Evolutionary conservation across 2,797 vertebrate species (phyloP).

Genomic region (Nothura maculosa): DNA sequence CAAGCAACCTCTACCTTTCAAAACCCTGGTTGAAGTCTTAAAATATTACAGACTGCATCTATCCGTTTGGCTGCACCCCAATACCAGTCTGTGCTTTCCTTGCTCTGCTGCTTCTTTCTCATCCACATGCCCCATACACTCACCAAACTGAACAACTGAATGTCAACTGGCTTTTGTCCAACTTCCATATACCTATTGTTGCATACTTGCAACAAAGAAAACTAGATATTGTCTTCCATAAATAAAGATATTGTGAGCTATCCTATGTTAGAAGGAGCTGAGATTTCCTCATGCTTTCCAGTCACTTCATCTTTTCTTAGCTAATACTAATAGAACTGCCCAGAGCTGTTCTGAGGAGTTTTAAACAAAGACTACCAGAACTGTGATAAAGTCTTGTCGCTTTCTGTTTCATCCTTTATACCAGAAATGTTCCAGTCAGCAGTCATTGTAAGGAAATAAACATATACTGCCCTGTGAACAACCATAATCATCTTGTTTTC

Average conservation of each 20-base stretch:
- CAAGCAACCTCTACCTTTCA: background rate
- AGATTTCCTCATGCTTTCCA: background rate
- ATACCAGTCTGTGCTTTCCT: background rate
- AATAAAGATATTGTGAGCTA: background rate
- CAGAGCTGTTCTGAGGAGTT: background rate
- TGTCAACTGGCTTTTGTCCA: background rate
- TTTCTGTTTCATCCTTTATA: background rate
- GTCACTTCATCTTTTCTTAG: background rate
- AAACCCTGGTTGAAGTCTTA: background rate
- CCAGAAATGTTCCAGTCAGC: background rate
- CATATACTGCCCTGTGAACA: background rate
- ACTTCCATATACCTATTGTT: background rate
- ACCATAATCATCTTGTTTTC: background rate
- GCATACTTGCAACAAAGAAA: background rate
- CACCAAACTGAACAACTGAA: background rate
- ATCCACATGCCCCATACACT: accelerated
- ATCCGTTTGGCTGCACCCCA: too few species aligned
- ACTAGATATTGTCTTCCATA: background rate
- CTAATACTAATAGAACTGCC: background rate
- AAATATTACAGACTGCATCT: background rate
- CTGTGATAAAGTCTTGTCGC: background rate
- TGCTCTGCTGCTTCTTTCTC: background rate
- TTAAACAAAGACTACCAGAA: background rate
- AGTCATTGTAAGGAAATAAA: background rate
- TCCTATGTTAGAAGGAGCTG: background rate